A percentile compares a stretch with the other conserved stretches of the same genome.
Evolutionary conservation across 2,888 invertebrate genomes (phyloP).

Genomic region (Octodonta nipae): DNA sequence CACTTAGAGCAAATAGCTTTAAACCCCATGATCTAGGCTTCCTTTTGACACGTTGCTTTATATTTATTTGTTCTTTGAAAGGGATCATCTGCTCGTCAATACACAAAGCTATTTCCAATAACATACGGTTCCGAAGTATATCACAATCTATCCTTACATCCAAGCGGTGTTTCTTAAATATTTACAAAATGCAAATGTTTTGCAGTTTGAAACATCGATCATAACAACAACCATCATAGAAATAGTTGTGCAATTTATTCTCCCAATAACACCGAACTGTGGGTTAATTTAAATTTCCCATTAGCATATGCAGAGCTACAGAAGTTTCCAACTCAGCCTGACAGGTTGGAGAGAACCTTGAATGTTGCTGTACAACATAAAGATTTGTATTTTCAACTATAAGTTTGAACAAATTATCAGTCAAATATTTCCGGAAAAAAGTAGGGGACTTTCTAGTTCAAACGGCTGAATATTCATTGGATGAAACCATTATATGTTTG

Average conservation of each 20-base stretch:
- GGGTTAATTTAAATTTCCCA: not conserved
- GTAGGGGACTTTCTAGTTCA: not conserved
- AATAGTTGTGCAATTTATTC: slow-evolving; percentile 9
- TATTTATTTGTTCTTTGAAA: too few relatives aligned
- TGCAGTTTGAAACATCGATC: slow-evolving; percentile 15
- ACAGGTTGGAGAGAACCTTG: not conserved
- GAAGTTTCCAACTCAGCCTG: not conserved
- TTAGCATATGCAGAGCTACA: not conserved
- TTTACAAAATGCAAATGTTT: slow-evolving; percentile 16
- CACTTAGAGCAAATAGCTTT: too few relatives aligned
- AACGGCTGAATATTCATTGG: not conserved
- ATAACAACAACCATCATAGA: slow-evolving; percentile 14
- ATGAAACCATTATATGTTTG: not conserved
- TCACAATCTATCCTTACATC: slow-evolving; percentile 3
- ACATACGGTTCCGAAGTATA: not conserved
- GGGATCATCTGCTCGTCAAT: slow-evolving; percentile 5
- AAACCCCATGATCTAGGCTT: slow-evolving; percentile 2
- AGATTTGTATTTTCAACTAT: too few relatives aligned
- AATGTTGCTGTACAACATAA: not conserved
- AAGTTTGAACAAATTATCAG: not conserved
- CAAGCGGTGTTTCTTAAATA: slow-evolving; percentile 3
- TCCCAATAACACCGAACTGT: slow-evolving; percentile 13
- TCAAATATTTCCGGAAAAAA: not conserved
- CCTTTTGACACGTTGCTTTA: slow-evolving; percentile 3
- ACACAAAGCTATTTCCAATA: slow-evolving; percentile 2